Evolutionary conservation across 2,797 vertebrate species (phyloP).

Genomic region (Anas capensis): DNA sequence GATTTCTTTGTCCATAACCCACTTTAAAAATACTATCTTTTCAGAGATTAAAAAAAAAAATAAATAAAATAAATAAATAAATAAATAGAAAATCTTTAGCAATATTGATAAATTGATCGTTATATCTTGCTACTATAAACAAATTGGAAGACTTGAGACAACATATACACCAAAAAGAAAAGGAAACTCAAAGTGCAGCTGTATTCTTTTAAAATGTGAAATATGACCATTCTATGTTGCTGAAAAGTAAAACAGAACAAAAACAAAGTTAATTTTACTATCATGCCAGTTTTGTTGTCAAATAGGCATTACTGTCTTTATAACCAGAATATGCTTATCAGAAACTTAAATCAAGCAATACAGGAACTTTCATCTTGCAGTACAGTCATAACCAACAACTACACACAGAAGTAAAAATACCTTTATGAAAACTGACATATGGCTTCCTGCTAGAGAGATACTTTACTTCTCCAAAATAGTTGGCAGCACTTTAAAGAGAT

Average conservation of each 20-base stretch:
- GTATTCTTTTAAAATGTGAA: not conserved
- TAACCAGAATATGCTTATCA: conserved; percentile 35
- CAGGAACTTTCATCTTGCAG: conserved; percentile 21
- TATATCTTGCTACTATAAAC: not conserved
- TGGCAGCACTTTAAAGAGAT: not conserved
- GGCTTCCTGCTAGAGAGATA: not conserved
- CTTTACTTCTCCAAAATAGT: not conserved
- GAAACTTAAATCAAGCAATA: conserved; percentile 18
- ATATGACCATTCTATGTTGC: not conserved
- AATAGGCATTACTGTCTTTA: not conserved
- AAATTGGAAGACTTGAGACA: not conserved
- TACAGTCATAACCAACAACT: conserved; percentile 5
- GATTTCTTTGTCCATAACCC: not conserved
- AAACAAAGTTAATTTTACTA: not conserved
- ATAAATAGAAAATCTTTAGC: not conserved
- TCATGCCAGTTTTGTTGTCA: not conserved
- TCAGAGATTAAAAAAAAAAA: not conserved
- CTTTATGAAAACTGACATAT: conserved; percentile 12
- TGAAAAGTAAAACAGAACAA: not conserved
- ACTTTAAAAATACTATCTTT: not conserved
- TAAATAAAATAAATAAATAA: not conserved
- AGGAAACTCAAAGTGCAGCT: not conserved
- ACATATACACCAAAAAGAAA: not conserved
- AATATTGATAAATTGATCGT: not conserved
- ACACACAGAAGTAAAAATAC: not conserved